Conservation (phyloP, 2,888 invertebrate species). For the Eubasilissa splendida region DNA sequence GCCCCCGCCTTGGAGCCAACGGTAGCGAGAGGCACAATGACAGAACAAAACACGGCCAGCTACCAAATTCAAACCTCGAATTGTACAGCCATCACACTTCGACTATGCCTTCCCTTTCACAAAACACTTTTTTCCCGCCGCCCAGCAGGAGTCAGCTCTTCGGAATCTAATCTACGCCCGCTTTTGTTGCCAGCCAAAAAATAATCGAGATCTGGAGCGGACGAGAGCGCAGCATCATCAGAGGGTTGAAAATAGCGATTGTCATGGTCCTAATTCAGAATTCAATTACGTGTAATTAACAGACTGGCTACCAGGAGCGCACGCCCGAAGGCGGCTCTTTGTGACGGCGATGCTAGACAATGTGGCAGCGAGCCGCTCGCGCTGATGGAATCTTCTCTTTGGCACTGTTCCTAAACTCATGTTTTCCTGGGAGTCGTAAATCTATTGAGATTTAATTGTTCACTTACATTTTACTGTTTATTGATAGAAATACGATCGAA, state of each 20-base stretch:
- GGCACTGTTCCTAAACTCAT: slow-evolving; percentile 12
- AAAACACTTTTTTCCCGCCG: slow-evolving; percentile 34
- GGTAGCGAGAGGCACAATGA: slow-evolving; percentile 27
- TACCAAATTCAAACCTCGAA: slow-evolving; percentile 46
- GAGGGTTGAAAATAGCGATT: slow-evolving; percentile 70
- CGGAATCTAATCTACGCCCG: slow-evolving; percentile 53
- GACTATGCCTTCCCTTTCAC: slow-evolving; percentile 40
- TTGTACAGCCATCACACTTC: slow-evolving; percentile 39
- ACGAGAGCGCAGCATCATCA: slow-evolving; percentile 40
- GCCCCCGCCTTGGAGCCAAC: slow-evolving; percentile 28
- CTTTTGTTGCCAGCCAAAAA: slow-evolving; percentile 46
- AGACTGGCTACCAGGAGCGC: slow-evolving; percentile 68
- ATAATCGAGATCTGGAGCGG: slow-evolving; percentile 39
- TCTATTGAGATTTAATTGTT: no score
- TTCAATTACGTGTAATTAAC: slow-evolving; percentile 78
- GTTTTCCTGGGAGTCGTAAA: neutral
- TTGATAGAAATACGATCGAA: no score
- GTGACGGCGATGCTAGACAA: slow-evolving; percentile 36
- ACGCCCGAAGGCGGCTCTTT: slow-evolving; percentile 36
- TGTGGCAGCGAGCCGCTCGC: slow-evolving; percentile 30
- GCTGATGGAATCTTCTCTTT: slow-evolving; percentile 35
- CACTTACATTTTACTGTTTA: no score
- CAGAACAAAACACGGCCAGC: slow-evolving; percentile 45
- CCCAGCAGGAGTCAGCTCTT: slow-evolving; percentile 54
- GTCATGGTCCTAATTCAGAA: slow-evolving; percentile 79